These are phyloP conservation scores for Brachionus koreanus DNA, from an alignment of 1,140 invertebrate genomes.

Conservation along the genomic window DNA sequence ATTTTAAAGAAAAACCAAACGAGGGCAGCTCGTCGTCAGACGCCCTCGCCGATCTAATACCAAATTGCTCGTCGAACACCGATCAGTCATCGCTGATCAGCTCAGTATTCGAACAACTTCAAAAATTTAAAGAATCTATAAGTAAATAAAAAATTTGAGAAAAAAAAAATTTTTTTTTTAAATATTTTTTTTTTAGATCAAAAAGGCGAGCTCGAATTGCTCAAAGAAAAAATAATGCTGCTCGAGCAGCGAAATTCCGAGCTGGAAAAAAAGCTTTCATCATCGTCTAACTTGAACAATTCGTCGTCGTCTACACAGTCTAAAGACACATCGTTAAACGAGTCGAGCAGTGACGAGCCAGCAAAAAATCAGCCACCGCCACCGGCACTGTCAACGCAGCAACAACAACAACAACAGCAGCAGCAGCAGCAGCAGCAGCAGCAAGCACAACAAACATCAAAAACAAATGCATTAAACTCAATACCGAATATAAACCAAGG, in stretches of 20 bases:
- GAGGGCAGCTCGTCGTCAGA: not conserved
- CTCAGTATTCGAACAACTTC: slow-evolving; percentile 15
- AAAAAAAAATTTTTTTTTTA: not conserved
- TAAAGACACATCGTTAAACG: slow-evolving; percentile 21
- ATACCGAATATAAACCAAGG: slow-evolving; percentile 45
- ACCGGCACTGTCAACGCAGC: too few species aligned
- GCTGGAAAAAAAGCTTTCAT: slow-evolving; percentile 30
- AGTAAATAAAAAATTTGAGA: not conserved
- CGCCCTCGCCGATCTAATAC: not conserved
- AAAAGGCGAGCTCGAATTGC: slow-evolving; percentile 22
- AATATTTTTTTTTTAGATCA: not conserved
- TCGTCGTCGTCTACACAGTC: slow-evolving; percentile 7
- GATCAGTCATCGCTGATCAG: not conserved
- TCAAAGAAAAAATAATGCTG: slow-evolving; percentile 36
- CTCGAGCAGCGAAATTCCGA: slow-evolving; percentile 37
- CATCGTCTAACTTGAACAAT: slow-evolving; percentile 2
- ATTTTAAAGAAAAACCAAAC: not conserved
- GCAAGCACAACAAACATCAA: not conserved
- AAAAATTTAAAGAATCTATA: slow-evolving; percentile 23
- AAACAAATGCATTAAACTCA: not conserved
- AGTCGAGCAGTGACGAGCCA: not conserved
- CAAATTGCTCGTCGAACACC: not conserved
- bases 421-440: not conserved
- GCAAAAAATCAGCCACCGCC: not conserved
- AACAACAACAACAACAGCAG: not conserved